Conservation (phyloP, 2,797 vertebrate genomes). For the Poliocrania exsul region DNA sequence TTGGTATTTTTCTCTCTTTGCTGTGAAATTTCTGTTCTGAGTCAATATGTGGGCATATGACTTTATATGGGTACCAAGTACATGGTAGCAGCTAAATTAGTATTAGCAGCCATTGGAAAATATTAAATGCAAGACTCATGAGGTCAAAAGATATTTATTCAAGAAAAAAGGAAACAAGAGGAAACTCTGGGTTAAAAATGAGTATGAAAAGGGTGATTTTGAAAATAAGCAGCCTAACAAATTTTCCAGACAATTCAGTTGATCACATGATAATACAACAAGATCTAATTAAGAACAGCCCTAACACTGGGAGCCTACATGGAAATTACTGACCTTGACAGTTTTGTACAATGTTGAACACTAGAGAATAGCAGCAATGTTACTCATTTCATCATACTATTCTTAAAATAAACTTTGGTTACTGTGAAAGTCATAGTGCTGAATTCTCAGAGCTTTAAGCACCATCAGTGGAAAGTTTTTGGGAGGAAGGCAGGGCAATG, state of each 20-base stretch:
- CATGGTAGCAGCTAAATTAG: not conserved
- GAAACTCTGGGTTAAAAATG: not conserved
- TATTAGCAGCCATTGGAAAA: not conserved
- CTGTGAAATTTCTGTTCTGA: not conserved
- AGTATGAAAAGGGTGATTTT: not conserved
- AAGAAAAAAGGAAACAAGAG: not conserved
- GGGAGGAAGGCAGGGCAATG: not conserved
- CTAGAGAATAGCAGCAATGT: constrained; percentile 7
- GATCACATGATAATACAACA: not conserved
- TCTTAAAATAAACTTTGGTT: constrained; percentile 56
- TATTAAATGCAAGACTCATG: not conserved
- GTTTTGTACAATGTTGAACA: not conserved
- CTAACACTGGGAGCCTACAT: not conserved
- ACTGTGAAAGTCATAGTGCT: constrained; percentile 9
- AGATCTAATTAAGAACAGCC: constrained; percentile 16
- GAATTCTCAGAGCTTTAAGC: constrained; percentile 7
- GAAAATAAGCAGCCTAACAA: not conserved
- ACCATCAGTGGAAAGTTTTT: constrained; percentile 22
- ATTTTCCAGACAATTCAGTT: constrained; percentile 2
- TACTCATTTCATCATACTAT: constrained; percentile 20
- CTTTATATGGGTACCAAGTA: not conserved
- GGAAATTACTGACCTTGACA: constrained; percentile 47
- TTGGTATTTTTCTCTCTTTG: not conserved
- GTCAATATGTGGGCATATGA: fast-evolving
- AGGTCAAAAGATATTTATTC: not conserved